A percentile compares a stretch with the other conserved stretches of the same genome.
phyloP scores from a whole-genome alignment of 1,140 invertebrate genomes.

The Amphibalanus amphitrite region DNA sequence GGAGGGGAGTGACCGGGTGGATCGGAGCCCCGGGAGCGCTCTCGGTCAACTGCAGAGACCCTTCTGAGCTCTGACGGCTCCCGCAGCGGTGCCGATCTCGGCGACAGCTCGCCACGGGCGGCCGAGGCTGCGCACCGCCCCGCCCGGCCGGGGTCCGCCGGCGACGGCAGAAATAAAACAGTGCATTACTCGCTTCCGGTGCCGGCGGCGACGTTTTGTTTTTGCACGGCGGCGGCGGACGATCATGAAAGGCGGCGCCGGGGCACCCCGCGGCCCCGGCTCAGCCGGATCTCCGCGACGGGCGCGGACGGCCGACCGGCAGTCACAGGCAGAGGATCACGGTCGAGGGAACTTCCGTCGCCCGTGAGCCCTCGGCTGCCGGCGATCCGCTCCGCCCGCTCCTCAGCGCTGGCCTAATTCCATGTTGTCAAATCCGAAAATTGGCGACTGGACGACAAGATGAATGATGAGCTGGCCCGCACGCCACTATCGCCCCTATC shows the following conservation, averaged over 20 bases:
- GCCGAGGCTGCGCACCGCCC: neutral
- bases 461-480: neutral
- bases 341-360: neutral
- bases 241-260: neutral
- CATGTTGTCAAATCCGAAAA: slow-evolving; percentile 1
- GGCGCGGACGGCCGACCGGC: no score
- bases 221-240: neutral
- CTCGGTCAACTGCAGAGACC: neutral
- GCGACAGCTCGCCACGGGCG: neutral
- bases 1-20: no score
- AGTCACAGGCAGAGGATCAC: no score
- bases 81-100: no score
- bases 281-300: no score
- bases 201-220: neutral
- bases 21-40: neutral
- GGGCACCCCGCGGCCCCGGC: no score
- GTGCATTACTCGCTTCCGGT: neutral
- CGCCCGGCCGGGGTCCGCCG: no score
- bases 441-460: neutral
- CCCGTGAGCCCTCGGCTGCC: no score
- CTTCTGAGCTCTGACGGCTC: neutral
- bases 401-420: neutral
- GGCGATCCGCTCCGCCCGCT: neutral
- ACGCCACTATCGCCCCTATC: neutral
- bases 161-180: neutral